Base-by-base conservation (phyloP, 2,888 invertebrate species). In the Mythimna albipuncta region DNA sequence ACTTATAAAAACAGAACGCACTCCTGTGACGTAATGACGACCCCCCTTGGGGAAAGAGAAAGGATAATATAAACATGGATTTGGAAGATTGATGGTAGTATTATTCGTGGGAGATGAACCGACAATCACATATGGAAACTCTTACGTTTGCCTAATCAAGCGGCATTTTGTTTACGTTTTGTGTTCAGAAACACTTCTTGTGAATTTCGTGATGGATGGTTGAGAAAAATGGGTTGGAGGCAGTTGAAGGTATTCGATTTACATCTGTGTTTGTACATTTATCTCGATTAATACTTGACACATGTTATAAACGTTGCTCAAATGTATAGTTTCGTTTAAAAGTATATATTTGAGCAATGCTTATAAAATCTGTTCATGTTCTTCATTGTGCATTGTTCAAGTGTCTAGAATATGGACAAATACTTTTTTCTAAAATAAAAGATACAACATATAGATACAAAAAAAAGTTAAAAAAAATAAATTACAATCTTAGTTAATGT, bases 11-110 rank as follows among this genome's bases (percentile, higher is more conserved):
- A 64, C 52, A 57, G 47, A 61, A 64, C 66, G n/a, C 26, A 47
- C 52, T 61, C 55, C 47, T 44, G 79, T 64, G 70, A 59, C 61
- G 62, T 79, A 82, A 83, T 83, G 69, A 75, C 70, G 79, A 62
- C 21, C 58, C 61, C 84, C 69, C 72, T 78, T 59, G 72, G 83
- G 83, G 80, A 85, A 85, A 82, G 75, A 69, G 73, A 79, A 86
- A 81, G 84, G 83, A 85, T 85, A 85, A 85, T 86, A 73, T 85
- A 85, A 82, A 86, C 84, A 85, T 84, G 79, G 82, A 73, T 87
- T 83, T 85, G 74, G 70, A 80, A 87, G 88, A 89, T 89, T 87
- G 87, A 91, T 88, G 85, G 71, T 67, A 64, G 79, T 85, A 83
- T 90, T 86, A 86, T 86, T 84, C 85, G 74, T 41, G 79, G 81